Evolutionary conservation across 2,797 vertebrate species (phyloP).

Genomic region (Diceros bicornis): DNA sequence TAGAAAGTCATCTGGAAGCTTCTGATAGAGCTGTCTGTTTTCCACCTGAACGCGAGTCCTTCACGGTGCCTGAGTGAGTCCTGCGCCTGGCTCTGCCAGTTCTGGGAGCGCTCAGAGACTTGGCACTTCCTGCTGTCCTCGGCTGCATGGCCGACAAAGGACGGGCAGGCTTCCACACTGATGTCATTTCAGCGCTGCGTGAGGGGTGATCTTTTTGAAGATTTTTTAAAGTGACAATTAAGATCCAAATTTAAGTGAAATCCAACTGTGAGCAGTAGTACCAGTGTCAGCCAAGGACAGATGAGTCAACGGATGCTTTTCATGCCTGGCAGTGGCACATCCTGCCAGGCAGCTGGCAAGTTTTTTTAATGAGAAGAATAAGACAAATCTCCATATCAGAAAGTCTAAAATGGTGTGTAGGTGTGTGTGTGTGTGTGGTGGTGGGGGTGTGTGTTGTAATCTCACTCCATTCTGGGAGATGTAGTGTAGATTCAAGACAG

Average conservation of each 20-base stretch:
- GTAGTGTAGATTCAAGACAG: background rate
- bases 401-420: background rate
- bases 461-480: background rate
- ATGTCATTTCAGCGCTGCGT: background rate
- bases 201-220: background rate
- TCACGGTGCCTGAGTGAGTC: rapidly evolving
- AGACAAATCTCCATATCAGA: background rate
- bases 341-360: background rate
- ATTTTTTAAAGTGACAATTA: background rate
- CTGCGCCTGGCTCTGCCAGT: background rate
- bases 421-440: rapidly evolving
- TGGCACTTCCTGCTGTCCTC: no score
- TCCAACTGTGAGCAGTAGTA: background rate
- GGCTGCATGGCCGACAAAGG: rapidly evolving
- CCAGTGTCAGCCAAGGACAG: background rate
- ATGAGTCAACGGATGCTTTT: background rate
- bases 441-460: background rate
- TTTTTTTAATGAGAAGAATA: background rate
- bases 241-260: background rate
- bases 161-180: background rate
- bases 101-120: background rate
- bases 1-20: background rate
- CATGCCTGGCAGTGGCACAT: background rate
- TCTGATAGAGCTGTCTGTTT: background rate
- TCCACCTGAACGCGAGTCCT: background rate